These are phyloP conservation scores for Heteractis magnifica DNA, from an alignment of 92 coral and sea anemone species.

Conservation along the genomic window DNA sequence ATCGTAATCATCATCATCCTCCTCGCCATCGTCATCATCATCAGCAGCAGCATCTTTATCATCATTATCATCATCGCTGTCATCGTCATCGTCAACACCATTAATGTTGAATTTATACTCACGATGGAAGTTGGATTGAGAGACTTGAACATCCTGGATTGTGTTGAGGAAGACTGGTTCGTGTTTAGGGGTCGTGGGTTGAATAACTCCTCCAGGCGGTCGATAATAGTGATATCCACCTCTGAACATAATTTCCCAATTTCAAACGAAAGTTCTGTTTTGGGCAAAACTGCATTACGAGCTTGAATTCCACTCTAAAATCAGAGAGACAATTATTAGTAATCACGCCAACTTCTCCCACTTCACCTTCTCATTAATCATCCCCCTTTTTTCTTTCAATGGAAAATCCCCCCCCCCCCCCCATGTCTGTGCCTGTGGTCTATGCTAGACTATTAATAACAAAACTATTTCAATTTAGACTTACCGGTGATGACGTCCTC, in stretches of 20 bases:
- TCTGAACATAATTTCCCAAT: slow-evolving; percentile 80
- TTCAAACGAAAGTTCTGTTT: slow-evolving; percentile 74
- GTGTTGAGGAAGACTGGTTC: slow-evolving; percentile 64
- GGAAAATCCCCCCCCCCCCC: too few species aligned
- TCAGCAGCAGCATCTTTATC: too few species aligned
- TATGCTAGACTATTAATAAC: not conserved
- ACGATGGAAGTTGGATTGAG: slow-evolving; percentile 62
- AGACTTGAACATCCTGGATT: slow-evolving; percentile 78
- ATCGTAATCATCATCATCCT: too few species aligned
- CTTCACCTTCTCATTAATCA: too few species aligned
- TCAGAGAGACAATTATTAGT: not conserved
- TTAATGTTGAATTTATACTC: not conserved
- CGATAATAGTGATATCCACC: slow-evolving; percentile 86
- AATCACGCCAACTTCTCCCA: too few species aligned
- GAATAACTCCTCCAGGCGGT: slow-evolving; percentile 74
- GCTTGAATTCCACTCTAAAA: slow-evolving; percentile 83
- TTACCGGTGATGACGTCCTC: slow-evolving; percentile 87
- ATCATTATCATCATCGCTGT: too few species aligned
- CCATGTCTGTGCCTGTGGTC: too few species aligned
- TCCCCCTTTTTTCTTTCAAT: too few species aligned
- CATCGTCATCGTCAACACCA: not conserved
- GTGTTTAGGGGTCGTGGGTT: slow-evolving; percentile 66
- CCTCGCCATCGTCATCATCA: too few species aligned
- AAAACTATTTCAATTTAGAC: not conserved
- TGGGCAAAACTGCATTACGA: slow-evolving; percentile 79